Evolutionary conservation across 2,797 vertebrate genomes (phyloP).

Genomic region (Enteromius fasciolatus): DNA sequence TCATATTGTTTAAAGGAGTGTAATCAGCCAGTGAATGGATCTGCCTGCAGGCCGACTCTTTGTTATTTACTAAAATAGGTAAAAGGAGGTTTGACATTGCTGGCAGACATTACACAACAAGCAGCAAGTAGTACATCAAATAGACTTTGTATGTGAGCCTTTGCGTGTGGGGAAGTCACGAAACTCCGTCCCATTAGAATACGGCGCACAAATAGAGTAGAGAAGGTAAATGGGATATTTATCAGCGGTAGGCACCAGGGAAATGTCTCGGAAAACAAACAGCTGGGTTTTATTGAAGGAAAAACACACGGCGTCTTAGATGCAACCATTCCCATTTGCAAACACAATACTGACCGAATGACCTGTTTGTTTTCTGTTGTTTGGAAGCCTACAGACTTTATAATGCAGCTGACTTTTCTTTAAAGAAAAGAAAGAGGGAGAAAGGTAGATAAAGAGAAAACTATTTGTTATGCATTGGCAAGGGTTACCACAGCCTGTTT

Average conservation of each 20-base stretch:
- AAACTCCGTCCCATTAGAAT: constrained; percentile 61
- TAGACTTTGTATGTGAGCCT: constrained; percentile 36
- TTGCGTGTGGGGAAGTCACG: constrained; percentile 47
- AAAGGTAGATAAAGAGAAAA: constrained; percentile 35
- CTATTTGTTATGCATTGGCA: constrained; percentile 34
- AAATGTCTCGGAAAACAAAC: constrained; percentile 71
- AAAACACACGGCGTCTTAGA: constrained; percentile 69
- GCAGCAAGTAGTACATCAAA: constrained; percentile 51
- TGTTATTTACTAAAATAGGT: constrained; percentile 67
- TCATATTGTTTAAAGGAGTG: constrained; percentile 43
- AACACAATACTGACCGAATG: constrained; percentile 55
- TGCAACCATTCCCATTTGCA: constrained; percentile 71
- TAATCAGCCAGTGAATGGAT: constrained; percentile 52
- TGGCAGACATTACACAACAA: constrained; percentile 49
- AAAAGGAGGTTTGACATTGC: constrained; percentile 46
- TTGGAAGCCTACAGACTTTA: constrained; percentile 17
- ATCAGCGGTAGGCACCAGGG: constrained; percentile 69
- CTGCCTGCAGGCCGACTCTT: constrained; percentile 64
- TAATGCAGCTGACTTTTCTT: constrained; percentile 21
- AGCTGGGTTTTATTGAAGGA: constrained; percentile 66
- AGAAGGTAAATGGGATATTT: constrained; percentile 74
- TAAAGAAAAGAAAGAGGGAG: constrained; percentile 5
- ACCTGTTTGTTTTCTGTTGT: constrained; percentile 24
- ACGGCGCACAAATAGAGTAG: constrained; percentile 67
- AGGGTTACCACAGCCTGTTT: constrained; percentile 18